These are phyloP conservation scores for Cacoxenus indagator DNA, from an alignment of 2,888 invertebrate species.

Conservation along the genomic window DNA sequence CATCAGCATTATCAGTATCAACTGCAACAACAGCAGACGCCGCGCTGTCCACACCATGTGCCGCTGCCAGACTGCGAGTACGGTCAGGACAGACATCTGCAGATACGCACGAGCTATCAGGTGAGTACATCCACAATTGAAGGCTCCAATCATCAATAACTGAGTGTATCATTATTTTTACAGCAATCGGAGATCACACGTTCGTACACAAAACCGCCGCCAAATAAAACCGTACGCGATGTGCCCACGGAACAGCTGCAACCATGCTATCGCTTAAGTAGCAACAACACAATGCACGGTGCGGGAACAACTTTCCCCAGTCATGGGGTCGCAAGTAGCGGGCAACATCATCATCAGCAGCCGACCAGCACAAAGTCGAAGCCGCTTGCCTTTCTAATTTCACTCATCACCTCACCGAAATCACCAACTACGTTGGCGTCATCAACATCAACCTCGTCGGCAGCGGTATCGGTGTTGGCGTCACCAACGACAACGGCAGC, in stretches of 20 bases:
- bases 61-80: slow-evolving; percentile 78
- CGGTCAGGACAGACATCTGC: slow-evolving; percentile 76
- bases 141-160: background rate
- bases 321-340: slow-evolving; percentile 22
- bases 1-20: slow-evolving; percentile 68
- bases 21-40: slow-evolving; percentile 64
- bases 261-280: slow-evolving; percentile 39
- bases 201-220: slow-evolving; percentile 77
- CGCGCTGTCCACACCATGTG: slow-evolving; percentile 76
- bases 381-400: slow-evolving; percentile 70
- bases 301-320: slow-evolving; percentile 28
- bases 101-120: slow-evolving; percentile 77
- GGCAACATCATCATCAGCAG: slow-evolving; percentile 35
- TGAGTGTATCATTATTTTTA: slow-evolving; percentile 32
- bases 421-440: slow-evolving; percentile 65
- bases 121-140: slow-evolving; percentile 56
- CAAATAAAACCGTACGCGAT: slow-evolving; percentile 79
- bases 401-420: slow-evolving; percentile 70
- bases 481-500: slow-evolving; percentile 26
- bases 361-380: slow-evolving; percentile 64
- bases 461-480: slow-evolving; percentile 8
- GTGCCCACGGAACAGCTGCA: slow-evolving; percentile 69
- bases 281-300: slow-evolving; percentile 36
- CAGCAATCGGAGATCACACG: slow-evolving; percentile 80
- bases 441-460: slow-evolving; percentile 42